A percentile compares a stretch with the other conserved stretches of the same genome.
phyloP scores from a whole-genome alignment of 64 coral and sea anemone genomes.

The Montipora sp. region DNA sequence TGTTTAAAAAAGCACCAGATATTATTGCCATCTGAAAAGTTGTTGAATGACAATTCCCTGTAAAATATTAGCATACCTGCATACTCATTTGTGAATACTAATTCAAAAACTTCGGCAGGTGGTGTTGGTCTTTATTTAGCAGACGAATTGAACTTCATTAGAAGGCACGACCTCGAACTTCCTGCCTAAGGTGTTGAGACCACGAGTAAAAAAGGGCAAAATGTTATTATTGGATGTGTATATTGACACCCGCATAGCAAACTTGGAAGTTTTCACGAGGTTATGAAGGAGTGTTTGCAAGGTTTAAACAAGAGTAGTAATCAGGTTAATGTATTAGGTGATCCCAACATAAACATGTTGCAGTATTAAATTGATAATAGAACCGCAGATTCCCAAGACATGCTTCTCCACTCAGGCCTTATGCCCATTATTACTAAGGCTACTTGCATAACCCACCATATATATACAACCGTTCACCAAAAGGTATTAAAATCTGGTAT shows the following conservation, averaged over 20 bases:
- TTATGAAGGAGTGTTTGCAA: slow-evolving; percentile 11
- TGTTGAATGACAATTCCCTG: slow-evolving; percentile 53
- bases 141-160: slow-evolving; percentile 51
- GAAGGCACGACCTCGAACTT: slow-evolving; percentile 51
- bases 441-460: slow-evolving; percentile 72
- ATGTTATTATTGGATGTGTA: slow-evolving; percentile 55
- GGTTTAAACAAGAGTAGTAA: slow-evolving; percentile 53
- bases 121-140: slow-evolving; percentile 65
- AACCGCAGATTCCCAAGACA: slow-evolving; percentile 60
- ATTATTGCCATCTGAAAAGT: slow-evolving; percentile 74
- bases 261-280: slow-evolving; percentile 28
- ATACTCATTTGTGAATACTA: slow-evolving; percentile 56
- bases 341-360: slow-evolving; percentile 66
- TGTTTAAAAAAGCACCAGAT: slow-evolving; percentile 45
- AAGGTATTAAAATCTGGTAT: slow-evolving; percentile 67
- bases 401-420: slow-evolving; percentile 51
- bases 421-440: slow-evolving; percentile 65
- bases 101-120: slow-evolving; percentile 36
- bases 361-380: slow-evolving; percentile 54
- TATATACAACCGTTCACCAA: slow-evolving; percentile 72
- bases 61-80: slow-evolving; percentile 39
- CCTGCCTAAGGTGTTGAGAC: slow-evolving; percentile 41
- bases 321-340: slow-evolving; percentile 50
- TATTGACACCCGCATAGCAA: slow-evolving; percentile 52
- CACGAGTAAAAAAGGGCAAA: not conserved